Percentiles rank a stretch among this genome's conserved stretches.
phyloP scores from a whole-genome alignment of 2,888 invertebrate genomes.

The Caenorhabditis sp. region DNA sequence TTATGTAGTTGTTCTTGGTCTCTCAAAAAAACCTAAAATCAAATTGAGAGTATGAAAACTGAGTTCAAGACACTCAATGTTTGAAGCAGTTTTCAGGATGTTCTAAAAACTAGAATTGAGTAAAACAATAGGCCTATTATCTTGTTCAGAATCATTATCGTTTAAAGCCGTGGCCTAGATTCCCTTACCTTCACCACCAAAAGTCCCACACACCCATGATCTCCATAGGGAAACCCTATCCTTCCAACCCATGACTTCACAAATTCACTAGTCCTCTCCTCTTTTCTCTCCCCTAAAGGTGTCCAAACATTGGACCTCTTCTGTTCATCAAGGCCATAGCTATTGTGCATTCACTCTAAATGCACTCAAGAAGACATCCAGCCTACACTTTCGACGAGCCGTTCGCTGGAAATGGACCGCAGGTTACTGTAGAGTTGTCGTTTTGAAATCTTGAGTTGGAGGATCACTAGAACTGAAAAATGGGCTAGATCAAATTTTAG shows the following conservation, averaged over 20 bases:
- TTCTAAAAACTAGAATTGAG: no score
- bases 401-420: conserved; percentile 54
- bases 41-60: no score
- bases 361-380: conserved; percentile 19
- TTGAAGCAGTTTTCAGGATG: no score
- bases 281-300: conserved; percentile 35
- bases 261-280: conserved; percentile 14
- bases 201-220: neutral
- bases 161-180: neutral
- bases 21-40: no score
- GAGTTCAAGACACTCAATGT: no score
- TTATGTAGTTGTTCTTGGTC: no score
- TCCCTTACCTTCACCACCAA: neutral
- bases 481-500: neutral
- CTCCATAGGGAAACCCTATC: conserved; percentile 5
- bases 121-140: no score
- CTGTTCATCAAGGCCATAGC: no score
- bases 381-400: conserved; percentile 59
- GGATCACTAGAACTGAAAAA: no score
- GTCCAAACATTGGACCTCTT: conserved; percentile 55
- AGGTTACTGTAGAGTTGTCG: conserved; percentile 25
- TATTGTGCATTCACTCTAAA: no score
- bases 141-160: no score
- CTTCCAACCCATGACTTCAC: neutral
- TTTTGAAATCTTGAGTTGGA: no score